These are phyloP conservation scores for Abscondita cerata DNA, from an alignment of 2,888 invertebrate species.

Conservation along the genomic window DNA sequence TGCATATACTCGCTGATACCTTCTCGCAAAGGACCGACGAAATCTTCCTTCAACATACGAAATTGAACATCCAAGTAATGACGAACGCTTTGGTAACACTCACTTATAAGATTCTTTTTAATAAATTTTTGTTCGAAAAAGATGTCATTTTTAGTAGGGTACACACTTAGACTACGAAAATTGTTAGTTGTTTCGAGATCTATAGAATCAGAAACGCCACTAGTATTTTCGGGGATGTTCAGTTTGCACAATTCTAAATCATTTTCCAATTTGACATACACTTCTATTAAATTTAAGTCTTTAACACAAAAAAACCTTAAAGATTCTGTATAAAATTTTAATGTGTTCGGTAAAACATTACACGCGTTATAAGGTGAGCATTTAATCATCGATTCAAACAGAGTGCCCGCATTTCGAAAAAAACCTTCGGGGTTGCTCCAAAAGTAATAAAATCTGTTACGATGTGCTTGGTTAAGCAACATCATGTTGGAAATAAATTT, in stretches of 20 bases:
- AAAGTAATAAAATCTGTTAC: conserved; percentile 34
- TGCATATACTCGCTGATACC: conserved; percentile 60
- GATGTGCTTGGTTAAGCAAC: conserved; percentile 29
- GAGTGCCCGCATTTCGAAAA: conserved; percentile 40
- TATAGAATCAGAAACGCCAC: background rate
- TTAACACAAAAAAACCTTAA: too few species aligned
- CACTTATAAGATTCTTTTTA: conserved; percentile 66
- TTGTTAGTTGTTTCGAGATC: conserved; percentile 58
- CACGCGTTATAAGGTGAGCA: conserved; percentile 48
- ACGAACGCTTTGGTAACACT: conserved; percentile 68
- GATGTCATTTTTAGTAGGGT: conserved; percentile 60
- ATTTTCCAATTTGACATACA: too few species aligned
- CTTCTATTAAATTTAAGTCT: too few species aligned
- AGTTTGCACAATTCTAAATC: too few species aligned
- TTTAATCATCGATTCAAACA: conserved; percentile 54
- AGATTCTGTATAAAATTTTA: background rate
- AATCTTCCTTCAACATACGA: conserved; percentile 80
- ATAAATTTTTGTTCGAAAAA: conserved; percentile 58
- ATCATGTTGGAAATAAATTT: conserved; percentile 39
- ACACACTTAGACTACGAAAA: conserved; percentile 64
- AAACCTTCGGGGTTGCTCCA: conserved; percentile 44
- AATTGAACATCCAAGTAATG: conserved; percentile 85
- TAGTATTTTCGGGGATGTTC: background rate
- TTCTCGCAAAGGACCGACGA: conserved; percentile 73
- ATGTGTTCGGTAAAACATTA: conserved; percentile 34